Evolutionary conservation across 2,888 invertebrate species (phyloP).

Genomic region (Amblyteles armatorius): DNA sequence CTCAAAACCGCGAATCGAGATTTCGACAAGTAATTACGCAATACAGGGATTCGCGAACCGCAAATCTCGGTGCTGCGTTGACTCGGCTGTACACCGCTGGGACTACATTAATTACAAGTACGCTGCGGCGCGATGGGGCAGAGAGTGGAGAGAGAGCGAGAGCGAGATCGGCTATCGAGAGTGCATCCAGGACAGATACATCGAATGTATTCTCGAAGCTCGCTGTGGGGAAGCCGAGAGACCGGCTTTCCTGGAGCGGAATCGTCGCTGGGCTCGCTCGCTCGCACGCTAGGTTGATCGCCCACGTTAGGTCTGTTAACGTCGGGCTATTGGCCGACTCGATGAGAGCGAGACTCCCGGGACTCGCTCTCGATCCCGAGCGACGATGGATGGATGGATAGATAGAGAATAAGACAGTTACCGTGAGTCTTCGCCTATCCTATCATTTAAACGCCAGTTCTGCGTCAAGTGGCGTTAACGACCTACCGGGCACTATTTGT

Average conservation of each 20-base stretch:
- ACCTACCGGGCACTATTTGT: background rate
- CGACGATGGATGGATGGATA: slow-evolving; percentile 33
- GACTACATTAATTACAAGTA: slow-evolving; percentile 48
- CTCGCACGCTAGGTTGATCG: slow-evolving; percentile 43
- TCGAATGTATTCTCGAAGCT: slow-evolving; percentile 52
- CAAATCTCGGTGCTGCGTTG: slow-evolving; percentile 48
- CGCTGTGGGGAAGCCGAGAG: slow-evolving; percentile 51
- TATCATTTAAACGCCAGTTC: slow-evolving; percentile 39
- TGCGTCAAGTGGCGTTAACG: slow-evolving; percentile 1
- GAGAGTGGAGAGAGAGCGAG: background rate
- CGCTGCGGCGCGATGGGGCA: slow-evolving; percentile 13
- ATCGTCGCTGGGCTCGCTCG: slow-evolving; percentile 3
- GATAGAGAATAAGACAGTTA: slow-evolving; percentile 16
- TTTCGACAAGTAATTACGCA: slow-evolving; percentile 35
- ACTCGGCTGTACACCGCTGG: background rate
- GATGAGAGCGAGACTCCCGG: slow-evolving; percentile 30
- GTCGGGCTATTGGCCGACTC: slow-evolving; percentile 39
- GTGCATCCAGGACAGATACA: slow-evolving; percentile 60
- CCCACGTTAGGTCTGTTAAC: slow-evolving; percentile 57
- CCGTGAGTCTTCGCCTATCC: slow-evolving; percentile 13
- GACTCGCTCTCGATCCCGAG: slow-evolving; percentile 31
- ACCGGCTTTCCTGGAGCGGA: slow-evolving; percentile 56
- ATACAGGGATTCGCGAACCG: slow-evolving; percentile 25
- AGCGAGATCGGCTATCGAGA: background rate
- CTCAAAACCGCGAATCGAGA: slow-evolving; percentile 6